Evolutionary conservation across 2,113 vertebrate genomes (phyloP).

Genomic region (Podilymbus podiceps): DNA sequence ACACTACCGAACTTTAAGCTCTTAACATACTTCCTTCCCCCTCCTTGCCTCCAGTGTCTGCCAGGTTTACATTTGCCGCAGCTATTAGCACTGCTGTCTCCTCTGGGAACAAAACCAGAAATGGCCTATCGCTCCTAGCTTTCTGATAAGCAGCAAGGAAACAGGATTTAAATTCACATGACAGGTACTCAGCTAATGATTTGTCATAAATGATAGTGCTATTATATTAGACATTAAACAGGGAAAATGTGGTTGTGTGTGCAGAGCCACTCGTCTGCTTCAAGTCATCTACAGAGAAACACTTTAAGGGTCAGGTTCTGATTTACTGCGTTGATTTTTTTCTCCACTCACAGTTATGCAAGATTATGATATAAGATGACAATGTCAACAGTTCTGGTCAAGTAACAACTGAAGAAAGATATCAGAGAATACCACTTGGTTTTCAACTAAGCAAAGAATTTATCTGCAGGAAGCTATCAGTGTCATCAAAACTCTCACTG

Average conservation of each 20-base stretch:
- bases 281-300: not conserved
- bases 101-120: constrained; percentile 41
- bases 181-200: constrained; percentile 7
- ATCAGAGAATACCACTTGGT: not conserved
- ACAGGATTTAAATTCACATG: constrained; percentile 41
- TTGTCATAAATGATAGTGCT: not conserved
- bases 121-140: fast-evolving
- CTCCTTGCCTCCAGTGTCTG: constrained; percentile 1
- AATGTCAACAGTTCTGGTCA: not conserved
- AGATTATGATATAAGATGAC: not conserved
- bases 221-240: constrained; percentile 1
- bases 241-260: not conserved
- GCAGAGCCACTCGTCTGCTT: not conserved
- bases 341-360: not conserved
- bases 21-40: constrained; percentile 27
- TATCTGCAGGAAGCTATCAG: not conserved
- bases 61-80: not conserved
- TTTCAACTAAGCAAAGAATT: not conserved
- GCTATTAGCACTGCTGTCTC: constrained; percentile 17
- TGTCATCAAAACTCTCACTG: not conserved
- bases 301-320: not conserved
- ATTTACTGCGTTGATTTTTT: not conserved
- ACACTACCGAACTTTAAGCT: constrained; percentile 15
- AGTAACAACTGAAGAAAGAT: not conserved
- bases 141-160: constrained; percentile 39